Evolutionary conservation across 2,888 invertebrate genomes (phyloP).

Genomic region (Buathra laborator): DNA sequence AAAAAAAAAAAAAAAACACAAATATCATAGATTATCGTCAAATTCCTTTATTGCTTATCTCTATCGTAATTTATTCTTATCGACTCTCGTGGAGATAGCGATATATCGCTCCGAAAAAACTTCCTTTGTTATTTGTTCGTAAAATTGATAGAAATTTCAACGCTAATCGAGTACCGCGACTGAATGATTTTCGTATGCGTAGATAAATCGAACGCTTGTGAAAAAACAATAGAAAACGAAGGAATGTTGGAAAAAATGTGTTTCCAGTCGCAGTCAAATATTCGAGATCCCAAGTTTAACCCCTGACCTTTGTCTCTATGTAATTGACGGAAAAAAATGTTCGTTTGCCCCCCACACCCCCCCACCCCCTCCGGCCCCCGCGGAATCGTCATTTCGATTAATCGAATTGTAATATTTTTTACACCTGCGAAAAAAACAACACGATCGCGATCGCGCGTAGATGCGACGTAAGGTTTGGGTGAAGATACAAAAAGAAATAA

Average conservation of each 20-base stretch:
- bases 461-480: not conserved
- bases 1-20: constrained; percentile 18
- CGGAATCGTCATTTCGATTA: not conserved
- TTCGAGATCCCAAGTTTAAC: constrained; percentile 32
- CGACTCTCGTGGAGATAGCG: not conserved
- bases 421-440: not conserved
- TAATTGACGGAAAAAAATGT: constrained; percentile 40
- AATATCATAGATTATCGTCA: not conserved
- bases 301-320: constrained; percentile 63
- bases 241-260: constrained; percentile 1
- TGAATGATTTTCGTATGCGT: too few species aligned
- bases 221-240: not conserved
- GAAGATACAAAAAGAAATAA: constrained; percentile 20
- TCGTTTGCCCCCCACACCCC: not conserved
- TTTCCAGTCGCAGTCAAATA: not conserved
- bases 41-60: not conserved
- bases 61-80: not conserved
- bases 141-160: not conserved
- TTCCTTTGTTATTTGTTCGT: not conserved
- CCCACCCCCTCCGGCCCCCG: too few species aligned
- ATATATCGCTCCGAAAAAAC: not conserved
- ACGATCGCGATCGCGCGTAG: not conserved
- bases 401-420: constrained; percentile 6
- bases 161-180: not conserved
- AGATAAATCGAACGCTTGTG: too few species aligned